These are phyloP conservation scores for Sebastes matsubarae DNA, from an alignment of 2,797 vertebrate species.

Conservation along the genomic window DNA sequence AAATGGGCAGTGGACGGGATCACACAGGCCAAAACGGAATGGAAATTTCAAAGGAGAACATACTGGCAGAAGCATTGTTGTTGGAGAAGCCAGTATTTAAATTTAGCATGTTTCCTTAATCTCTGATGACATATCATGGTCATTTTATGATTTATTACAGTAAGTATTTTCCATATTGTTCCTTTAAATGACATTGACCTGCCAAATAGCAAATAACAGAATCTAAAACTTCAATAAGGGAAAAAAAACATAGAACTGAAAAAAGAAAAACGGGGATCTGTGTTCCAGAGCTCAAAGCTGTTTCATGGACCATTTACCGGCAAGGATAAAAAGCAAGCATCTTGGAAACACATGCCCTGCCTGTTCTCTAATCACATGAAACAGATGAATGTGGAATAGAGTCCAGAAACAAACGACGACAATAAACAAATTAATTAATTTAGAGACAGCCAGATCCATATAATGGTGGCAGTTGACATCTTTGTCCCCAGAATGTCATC, in stretches of 20 bases:
- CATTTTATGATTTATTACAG: too few relatives aligned
- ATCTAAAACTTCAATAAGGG: not conserved
- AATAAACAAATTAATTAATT: not conserved
- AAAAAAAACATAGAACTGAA: not conserved
- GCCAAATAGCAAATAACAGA: not conserved
- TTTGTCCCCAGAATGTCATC: not conserved
- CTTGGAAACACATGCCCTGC: constrained; percentile 48
- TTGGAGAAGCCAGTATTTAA: too few relatives aligned
- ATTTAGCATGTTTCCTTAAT: too few relatives aligned
- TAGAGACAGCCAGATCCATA: not conserved
- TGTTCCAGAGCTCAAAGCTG: constrained; percentile 25
- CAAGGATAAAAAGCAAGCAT: constrained; percentile 33
- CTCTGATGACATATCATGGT: too few relatives aligned
- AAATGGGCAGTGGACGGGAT: not conserved
- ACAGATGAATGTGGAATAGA: constrained; percentile 11
- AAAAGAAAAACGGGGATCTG: constrained; percentile 7
- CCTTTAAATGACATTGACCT: not conserved
- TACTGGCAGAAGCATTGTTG: too few relatives aligned
- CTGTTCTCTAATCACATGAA: constrained; percentile 12
- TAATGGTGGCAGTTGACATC: not conserved
- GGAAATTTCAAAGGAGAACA: not conserved
- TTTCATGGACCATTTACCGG: constrained; percentile 30
- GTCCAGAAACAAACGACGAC: not conserved
- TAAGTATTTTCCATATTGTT: too few relatives aligned
- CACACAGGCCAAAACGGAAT: not conserved